Conservation (phyloP, 2,888 invertebrate species). For the Watsonalla binaria region DNA sequence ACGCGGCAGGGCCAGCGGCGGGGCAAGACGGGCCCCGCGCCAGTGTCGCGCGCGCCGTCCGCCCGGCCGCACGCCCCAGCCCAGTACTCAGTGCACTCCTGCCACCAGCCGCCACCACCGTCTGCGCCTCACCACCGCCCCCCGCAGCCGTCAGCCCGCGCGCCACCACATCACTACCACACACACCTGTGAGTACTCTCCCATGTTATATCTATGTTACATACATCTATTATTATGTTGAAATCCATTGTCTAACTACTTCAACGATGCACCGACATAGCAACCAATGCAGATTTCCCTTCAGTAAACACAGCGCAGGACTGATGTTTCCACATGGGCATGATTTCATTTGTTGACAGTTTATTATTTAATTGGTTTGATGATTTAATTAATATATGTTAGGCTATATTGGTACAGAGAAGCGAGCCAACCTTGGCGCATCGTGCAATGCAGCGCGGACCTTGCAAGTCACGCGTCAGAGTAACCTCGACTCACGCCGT, state of each 20-base stretch:
- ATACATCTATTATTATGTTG: slow-evolving; percentile 25
- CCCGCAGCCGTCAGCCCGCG: slow-evolving; percentile 16
- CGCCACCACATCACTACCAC: background rate
- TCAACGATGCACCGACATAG: slow-evolving; percentile 54
- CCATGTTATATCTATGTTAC: slow-evolving; percentile 20
- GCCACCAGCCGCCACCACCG: slow-evolving; percentile 24
- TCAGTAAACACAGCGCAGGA: slow-evolving; percentile 22
- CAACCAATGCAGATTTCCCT: slow-evolving; percentile 65
- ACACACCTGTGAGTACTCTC: slow-evolving; percentile 40
- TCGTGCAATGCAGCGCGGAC: slow-evolving; percentile 78
- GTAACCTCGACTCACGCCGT: slow-evolving; percentile 76
- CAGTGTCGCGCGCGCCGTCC: slow-evolving; percentile 78
- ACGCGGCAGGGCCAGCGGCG: slow-evolving; percentile 71
- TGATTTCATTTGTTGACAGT: background rate
- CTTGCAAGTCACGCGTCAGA: slow-evolving; percentile 79
- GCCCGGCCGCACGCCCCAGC: slow-evolving; percentile 66
- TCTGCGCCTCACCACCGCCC: slow-evolving; percentile 27
- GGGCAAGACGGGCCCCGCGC: slow-evolving; percentile 79
- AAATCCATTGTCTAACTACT: slow-evolving; percentile 46
- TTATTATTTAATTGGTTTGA: slow-evolving; percentile 7
- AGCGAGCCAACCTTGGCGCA: slow-evolving; percentile 76
- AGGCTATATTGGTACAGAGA: slow-evolving; percentile 54
- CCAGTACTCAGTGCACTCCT: slow-evolving; percentile 24
- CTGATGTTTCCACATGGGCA: background rate
- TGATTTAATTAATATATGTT: slow-evolving; percentile 30